Conservation (phyloP, 2,113 vertebrate genomes). For the Acanthochromis polyacanthus region DNA sequence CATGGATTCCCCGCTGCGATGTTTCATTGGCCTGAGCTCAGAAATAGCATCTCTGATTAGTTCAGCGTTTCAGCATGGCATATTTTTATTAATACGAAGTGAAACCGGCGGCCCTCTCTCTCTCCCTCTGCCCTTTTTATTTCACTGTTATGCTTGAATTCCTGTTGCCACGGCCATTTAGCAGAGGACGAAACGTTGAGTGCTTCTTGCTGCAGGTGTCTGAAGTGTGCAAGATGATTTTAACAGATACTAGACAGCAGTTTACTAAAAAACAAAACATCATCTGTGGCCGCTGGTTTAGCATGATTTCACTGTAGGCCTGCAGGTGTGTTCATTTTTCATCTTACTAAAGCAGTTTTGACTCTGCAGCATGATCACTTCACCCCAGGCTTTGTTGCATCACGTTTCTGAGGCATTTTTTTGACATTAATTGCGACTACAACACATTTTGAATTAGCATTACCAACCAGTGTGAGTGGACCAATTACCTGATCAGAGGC, state of each 20-base stretch:
- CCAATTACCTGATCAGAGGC: slow-evolving; percentile 62
- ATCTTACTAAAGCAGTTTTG: background rate
- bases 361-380: background rate
- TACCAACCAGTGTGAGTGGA: slow-evolving; percentile 36
- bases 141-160: background rate
- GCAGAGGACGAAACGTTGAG: background rate
- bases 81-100: background rate
- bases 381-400: background rate
- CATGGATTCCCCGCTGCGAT: background rate
- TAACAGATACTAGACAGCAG: too few relatives aligned
- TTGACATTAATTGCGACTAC: background rate
- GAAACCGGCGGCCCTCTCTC: background rate
- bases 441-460: slow-evolving; percentile 23
- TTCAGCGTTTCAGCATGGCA: background rate
- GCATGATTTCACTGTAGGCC: too few relatives aligned
- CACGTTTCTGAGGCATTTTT: background rate
- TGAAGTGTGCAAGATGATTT: background rate
- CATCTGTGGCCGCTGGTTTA: background rate
- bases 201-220: too few relatives aligned
- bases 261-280: too few relatives aligned
- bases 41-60: slow-evolving; percentile 21
- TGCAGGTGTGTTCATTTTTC: too few relatives aligned
- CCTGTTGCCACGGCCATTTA: background rate
- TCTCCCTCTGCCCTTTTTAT: slow-evolving; percentile 1
- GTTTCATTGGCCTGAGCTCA: background rate